phyloP scores from a whole-genome alignment of 2,113 vertebrate species.

The Fulica atra region DNA sequence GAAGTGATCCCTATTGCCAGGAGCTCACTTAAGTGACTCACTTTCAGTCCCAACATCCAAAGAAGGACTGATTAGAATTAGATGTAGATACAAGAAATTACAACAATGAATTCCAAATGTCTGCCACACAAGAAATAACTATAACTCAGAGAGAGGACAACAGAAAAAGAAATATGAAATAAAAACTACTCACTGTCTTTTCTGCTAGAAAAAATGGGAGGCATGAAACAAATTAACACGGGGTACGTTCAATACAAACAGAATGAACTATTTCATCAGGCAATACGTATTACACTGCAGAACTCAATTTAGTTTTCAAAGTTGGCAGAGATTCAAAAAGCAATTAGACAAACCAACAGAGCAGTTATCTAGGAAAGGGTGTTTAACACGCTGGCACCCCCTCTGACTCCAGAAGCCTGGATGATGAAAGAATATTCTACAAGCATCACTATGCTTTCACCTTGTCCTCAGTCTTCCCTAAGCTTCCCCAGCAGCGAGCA shows the following conservation, averaged over 20 bases:
- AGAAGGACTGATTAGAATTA: not conserved
- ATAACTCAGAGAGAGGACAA: not conserved
- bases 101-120: not conserved
- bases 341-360: not conserved
- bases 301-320: not conserved
- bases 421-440: not conserved
- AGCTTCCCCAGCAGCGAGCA: not conserved
- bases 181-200: not conserved
- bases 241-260: not conserved
- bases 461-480: not conserved
- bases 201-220: not conserved
- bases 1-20: not conserved
- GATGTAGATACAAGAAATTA: not conserved
- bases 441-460: not conserved
- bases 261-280: not conserved
- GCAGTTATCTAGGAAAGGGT: not conserved
- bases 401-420: not conserved
- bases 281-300: not conserved
- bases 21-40: not conserved
- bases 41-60: not conserved
- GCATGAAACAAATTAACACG: not conserved
- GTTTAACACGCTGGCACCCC: not conserved
- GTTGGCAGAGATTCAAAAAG: not conserved
- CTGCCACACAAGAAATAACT: not conserved
- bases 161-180: not conserved